Evolutionary conservation across 1,140 invertebrate genomes (phyloP).

Genomic region (Ooceraea biroi): DNA sequence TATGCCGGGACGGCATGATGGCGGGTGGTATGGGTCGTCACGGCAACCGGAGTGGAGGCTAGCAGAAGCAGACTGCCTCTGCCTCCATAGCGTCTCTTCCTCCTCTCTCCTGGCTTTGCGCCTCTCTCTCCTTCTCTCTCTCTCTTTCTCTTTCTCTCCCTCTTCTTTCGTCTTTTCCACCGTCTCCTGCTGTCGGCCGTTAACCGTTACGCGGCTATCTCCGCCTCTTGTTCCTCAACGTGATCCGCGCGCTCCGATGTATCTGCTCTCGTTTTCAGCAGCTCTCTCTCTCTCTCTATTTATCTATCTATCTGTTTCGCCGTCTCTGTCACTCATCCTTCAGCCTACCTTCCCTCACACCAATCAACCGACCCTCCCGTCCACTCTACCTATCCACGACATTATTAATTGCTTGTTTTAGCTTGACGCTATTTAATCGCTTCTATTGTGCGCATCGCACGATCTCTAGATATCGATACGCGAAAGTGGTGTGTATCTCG

Average conservation of each 20-base stretch:
- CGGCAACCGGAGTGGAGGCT: constrained; percentile 68
- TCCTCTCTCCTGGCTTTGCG: background rate
- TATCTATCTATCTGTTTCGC: background rate
- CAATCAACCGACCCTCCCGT: background rate
- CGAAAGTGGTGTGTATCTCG: background rate
- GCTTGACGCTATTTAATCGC: constrained; percentile 17
- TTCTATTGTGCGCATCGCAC: background rate
- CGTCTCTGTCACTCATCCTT: background rate
- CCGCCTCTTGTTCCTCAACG: constrained; percentile 58
- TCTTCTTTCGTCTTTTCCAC: constrained; percentile 60
- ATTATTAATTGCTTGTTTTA: constrained; percentile 49
- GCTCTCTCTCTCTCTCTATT: constrained; percentile 36
- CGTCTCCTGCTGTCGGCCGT: constrained; percentile 65
- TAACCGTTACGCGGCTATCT: constrained; percentile 67
- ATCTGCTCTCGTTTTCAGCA: constrained; percentile 41
- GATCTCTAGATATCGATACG: background rate
- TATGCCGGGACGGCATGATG: constrained; percentile 72
- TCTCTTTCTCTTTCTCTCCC: constrained; percentile 22
- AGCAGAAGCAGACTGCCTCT: constrained; percentile 67
- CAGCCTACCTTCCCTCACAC: background rate
- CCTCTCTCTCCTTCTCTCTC: background rate
- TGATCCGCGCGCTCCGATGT: constrained; percentile 19
- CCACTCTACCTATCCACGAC: background rate
- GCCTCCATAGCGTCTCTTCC: constrained; percentile 33
- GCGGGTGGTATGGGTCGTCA: constrained; percentile 73